Evolutionary conservation across 1,140 invertebrate species (phyloP), one percentile per base, ranked within the genome.

Genomic region (Yoshiicerus persimilis): DNA sequence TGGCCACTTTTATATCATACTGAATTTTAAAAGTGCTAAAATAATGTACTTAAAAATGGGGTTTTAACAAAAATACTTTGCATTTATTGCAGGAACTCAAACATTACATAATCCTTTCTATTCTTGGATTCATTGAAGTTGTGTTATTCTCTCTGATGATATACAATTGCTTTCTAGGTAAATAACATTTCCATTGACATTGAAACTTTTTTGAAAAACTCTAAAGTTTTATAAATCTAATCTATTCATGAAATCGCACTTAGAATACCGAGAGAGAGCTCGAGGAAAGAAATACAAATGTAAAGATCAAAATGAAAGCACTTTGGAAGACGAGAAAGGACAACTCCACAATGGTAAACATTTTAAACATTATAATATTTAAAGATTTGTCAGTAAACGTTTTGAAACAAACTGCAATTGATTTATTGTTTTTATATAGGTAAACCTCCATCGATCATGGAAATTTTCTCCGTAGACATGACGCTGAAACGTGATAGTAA

Each of bases 381-480:
- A 47, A 47, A 16, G 41, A 47, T 2, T 41, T 8, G 13, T 8
- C 39, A 13, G 39, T 13, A 41, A 8, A 41, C 6, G 6, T n/a
- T 84, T 47, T 41, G 38, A 80, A 6, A 27, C 4, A 32, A 77
- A 32, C 32, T 27, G 23, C 16, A 27, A 11, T 34, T 80, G 75
- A 32, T 38, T 34, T 38, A 3, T 23, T 27, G 23, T 70, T 8
- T 70, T 84, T 84, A 30, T 84, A 5, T 30, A 86, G 84, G 41
- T 32, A 88, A 86, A 20, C 85, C 88, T 34, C 75, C 34, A 2
- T 80, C 84, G 0, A 30, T 88, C 25, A 88, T 86, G 84, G 88
- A 88, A 88, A 88, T 88, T 34, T 88, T 88, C 86, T 86, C 88
- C 9, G 88, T 88, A 41, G 88, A 88, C 41, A 88, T 88, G 88